phyloP scores from a whole-genome alignment of 92 coral and sea anemone genomes.

The Plumapathes pennacea region DNA sequence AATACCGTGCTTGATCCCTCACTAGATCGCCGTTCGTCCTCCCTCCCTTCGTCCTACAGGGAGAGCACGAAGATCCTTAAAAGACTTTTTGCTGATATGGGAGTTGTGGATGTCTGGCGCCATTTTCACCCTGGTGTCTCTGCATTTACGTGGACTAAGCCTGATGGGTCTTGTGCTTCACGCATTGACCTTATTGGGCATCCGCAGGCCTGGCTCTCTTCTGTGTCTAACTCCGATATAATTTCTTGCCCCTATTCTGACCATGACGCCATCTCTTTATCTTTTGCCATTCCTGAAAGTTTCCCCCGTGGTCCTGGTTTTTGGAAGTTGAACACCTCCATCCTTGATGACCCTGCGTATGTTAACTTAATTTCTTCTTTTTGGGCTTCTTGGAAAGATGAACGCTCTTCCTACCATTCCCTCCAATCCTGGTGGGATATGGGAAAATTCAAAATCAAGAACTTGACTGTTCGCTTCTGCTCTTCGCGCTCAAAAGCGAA shows the following conservation, averaged over 20 bases:
- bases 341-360: slow-evolving; percentile 1
- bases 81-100: background rate
- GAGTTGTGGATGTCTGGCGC: slow-evolving; percentile 31
- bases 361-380: background rate
- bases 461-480: slow-evolving; percentile 1
- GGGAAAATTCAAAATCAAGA: slow-evolving; percentile 9
- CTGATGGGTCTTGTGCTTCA: slow-evolving; percentile 33
- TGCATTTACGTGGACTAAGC: slow-evolving; percentile 19
- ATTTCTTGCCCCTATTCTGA: slow-evolving; percentile 33
- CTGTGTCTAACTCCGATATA: slow-evolving; percentile 1
- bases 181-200: slow-evolving; percentile 46
- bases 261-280: slow-evolving; percentile 13
- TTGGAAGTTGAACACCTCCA: slow-evolving; percentile 38
- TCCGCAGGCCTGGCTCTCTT: slow-evolving; percentile 4
- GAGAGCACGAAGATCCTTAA: background rate
- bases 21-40: too few species aligned
- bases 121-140: slow-evolving; percentile 1
- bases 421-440: slow-evolving; percentile 20
- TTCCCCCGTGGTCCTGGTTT: slow-evolving; percentile 20
- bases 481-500: background rate
- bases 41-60: background rate
- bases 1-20: too few species aligned
- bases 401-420: background rate
- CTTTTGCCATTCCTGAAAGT: slow-evolving; percentile 2
- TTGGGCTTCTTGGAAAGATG: slow-evolving; percentile 17